Conservation (phyloP, 2,888 invertebrate genomes). For the Drosophila hamatofila region DNA sequence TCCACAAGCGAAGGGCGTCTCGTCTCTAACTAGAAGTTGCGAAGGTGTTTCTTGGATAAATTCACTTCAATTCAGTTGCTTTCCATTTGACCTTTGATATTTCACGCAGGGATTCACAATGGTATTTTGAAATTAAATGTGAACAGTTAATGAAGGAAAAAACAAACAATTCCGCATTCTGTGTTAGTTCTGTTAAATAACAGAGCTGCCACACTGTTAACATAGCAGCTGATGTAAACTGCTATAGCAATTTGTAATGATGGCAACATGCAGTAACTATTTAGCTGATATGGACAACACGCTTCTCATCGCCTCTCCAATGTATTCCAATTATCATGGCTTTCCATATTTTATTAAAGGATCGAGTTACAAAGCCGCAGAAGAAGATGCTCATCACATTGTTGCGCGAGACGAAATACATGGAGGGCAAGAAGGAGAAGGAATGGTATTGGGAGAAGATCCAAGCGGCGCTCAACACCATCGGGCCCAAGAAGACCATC, state of each 20-base stretch:
- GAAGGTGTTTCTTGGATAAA: neutral
- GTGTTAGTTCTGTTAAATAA: neutral
- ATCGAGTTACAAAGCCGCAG: conserved; percentile 85
- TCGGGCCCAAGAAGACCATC: conserved; percentile 84
- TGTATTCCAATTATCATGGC: conserved; percentile 29
- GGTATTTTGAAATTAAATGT: neutral
- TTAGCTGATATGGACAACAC: neutral
- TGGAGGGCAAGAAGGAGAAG: conserved; percentile 85
- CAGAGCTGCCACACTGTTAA: conserved; percentile 18
- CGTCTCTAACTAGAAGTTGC: neutral
- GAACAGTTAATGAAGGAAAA: neutral
- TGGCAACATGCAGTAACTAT: too few relatives aligned
- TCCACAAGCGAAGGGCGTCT: neutral
- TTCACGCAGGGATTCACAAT: neutral
- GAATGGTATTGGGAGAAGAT: conserved; percentile 85
- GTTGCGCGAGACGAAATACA: conserved; percentile 84
- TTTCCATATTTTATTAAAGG: conserved; percentile 82
- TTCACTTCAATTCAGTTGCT: neutral
- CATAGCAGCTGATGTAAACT: conserved; percentile 23
- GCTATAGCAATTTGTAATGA: neutral
- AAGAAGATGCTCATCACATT: conserved; percentile 84
- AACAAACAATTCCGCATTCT: conserved; percentile 3
- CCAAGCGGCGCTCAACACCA: conserved; percentile 83
- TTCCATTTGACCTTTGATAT: too few relatives aligned
- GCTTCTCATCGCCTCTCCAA: neutral